Percentiles rank a stretch among this genome's conserved stretches.
phyloP scores from a whole-genome alignment of 2,797 vertebrate genomes.

The Neostethus bicornis region DNA sequence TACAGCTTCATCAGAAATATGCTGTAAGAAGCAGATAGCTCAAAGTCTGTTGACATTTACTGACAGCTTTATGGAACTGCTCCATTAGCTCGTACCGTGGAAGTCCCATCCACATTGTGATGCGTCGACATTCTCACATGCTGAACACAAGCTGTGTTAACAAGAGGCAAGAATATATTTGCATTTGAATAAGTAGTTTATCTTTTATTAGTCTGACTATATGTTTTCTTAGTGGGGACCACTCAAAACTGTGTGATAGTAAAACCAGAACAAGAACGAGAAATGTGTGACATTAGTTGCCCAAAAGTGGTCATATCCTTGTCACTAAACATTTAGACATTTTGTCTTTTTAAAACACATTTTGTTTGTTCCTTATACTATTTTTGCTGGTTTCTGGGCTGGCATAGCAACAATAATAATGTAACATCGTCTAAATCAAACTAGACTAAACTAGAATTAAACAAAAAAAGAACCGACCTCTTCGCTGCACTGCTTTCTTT shows the following conservation, averaged over 20 bases:
- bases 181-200: not conserved
- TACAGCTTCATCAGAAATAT: not conserved
- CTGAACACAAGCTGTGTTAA: not conserved
- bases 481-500: constrained; percentile 16
- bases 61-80: not conserved
- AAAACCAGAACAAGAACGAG: no score
- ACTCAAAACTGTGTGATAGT: no score
- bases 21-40: not conserved
- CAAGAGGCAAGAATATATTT: not conserved
- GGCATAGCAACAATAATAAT: constrained; percentile 42
- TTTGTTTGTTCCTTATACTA: no score
- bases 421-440: no score
- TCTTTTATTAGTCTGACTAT: not conserved
- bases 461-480: constrained; percentile 32
- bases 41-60: not conserved
- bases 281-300: no score
- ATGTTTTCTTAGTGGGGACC: no score
- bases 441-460: constrained; percentile 23
- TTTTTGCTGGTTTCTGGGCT: constrained; percentile 21
- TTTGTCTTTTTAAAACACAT: no score
- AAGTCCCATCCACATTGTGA: no score
- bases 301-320: no score
- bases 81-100: not conserved
- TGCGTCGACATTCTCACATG: no score
- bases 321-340: no score